A percentile compares a stretch with the other conserved stretches of the same genome.
Conservation (phyloP, 1,140 invertebrate species). For the Pogonus chalceus region DNA sequence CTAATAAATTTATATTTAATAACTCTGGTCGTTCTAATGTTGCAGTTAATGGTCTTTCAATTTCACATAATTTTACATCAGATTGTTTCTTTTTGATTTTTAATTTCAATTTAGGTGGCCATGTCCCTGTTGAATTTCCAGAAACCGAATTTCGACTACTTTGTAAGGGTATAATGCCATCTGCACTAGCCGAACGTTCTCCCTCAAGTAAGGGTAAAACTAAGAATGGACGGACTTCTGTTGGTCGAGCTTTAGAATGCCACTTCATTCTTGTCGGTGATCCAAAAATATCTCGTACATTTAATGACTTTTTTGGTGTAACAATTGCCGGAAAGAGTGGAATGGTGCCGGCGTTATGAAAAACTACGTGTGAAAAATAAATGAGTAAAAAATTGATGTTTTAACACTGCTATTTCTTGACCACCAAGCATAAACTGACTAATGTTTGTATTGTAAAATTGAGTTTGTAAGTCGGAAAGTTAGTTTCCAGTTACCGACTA, state of each 20-base stretch:
- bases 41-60: conserved; percentile 43
- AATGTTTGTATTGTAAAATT: too few relatives aligned
- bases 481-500: too few relatives aligned
- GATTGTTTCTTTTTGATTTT: conserved; percentile 18
- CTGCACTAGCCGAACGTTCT: conserved; percentile 9
- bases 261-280: neutral
- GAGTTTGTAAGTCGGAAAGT: too few relatives aligned
- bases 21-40: conserved; percentile 46
- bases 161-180: too few relatives aligned
- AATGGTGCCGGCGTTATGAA: too few relatives aligned
- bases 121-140: conserved; percentile 33
- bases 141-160: conserved; percentile 24
- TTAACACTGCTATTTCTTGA: too few relatives aligned
- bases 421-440: too few relatives aligned
- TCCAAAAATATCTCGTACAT: neutral
- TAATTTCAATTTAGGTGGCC: conserved; percentile 34
- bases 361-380: too few relatives aligned
- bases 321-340: neutral
- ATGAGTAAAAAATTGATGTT: too few relatives aligned
- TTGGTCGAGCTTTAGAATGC: neutral
- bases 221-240: conserved; percentile 15
- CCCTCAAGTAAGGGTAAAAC: conserved; percentile 18
- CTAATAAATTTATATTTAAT: conserved; percentile 41
- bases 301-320: neutral
- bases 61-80: neutral